These are phyloP conservation scores for Clusia tigrina DNA, from an alignment of 2,888 invertebrate genomes.

Conservation along the genomic window DNA sequence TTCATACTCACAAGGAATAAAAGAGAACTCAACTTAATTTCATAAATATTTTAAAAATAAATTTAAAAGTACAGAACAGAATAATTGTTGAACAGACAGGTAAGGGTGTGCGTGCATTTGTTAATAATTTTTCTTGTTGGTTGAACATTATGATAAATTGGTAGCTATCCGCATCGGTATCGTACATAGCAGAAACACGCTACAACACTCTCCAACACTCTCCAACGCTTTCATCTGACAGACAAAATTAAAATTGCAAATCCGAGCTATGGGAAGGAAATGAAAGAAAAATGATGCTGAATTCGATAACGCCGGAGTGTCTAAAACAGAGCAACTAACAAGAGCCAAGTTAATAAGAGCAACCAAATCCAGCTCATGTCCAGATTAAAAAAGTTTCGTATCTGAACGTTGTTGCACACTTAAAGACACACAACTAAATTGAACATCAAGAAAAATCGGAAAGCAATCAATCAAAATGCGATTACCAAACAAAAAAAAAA, in stretches of 20 bases:
- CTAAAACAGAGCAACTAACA: neutral
- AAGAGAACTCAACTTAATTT: too few relatives aligned
- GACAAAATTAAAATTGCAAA: too few relatives aligned
- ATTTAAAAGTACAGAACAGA: too few relatives aligned
- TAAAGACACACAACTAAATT: neutral
- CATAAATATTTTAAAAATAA: too few relatives aligned
- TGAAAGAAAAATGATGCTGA: neutral
- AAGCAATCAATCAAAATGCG: constrained; percentile 20
- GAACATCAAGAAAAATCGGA: constrained; percentile 8
- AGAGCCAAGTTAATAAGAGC: neutral
- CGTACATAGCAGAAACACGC: too few relatives aligned
- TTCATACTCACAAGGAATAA: too few relatives aligned
- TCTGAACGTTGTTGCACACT: neutral
- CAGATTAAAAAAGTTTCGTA: neutral
- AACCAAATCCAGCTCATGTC: neutral
- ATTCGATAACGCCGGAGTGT: neutral
- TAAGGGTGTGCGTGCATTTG: too few relatives aligned
- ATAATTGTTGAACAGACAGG: too few relatives aligned
- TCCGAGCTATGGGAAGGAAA: neutral
- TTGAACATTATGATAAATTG: too few relatives aligned
- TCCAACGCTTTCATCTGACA: neutral
- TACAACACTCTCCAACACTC: neutral
- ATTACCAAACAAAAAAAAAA: too few relatives aligned
- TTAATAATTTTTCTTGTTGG: too few relatives aligned
- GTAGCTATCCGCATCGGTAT: too few relatives aligned